phyloP scores from a whole-genome alignment of 2,797 vertebrate species.

The Nothura maculosa region DNA sequence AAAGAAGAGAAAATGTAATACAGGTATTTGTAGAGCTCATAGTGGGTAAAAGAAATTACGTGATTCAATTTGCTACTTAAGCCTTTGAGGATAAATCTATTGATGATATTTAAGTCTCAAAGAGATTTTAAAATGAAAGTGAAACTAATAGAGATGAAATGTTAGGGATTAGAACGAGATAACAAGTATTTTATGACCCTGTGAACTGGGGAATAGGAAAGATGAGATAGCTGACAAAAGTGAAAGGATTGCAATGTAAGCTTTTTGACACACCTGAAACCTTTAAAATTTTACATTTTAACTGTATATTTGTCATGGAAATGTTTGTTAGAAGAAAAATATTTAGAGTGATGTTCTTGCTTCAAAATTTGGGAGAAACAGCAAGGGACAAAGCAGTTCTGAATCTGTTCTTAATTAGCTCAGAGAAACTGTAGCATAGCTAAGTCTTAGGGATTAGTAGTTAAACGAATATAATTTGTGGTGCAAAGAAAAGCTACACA shows the following conservation, averaged over 20 bases:
- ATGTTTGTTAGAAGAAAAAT: neutral
- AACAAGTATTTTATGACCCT: neutral
- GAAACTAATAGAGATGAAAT: neutral
- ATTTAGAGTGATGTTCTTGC: neutral
- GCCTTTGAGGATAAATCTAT: neutral
- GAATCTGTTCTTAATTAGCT: slow-evolving; percentile 2
- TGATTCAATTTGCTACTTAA: neutral
- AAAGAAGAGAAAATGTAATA: neutral
- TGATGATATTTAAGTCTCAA: neutral
- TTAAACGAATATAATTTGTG: slow-evolving; percentile 33
- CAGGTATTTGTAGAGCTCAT: neutral
- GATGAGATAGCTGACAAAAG: neutral
- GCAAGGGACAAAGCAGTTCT: neutral
- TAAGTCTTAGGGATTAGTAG: neutral
- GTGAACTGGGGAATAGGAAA: neutral
- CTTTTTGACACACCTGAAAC: neutral
- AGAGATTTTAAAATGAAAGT: neutral
- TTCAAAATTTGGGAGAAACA: neutral
- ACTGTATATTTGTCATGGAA: neutral
- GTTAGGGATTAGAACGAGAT: neutral
- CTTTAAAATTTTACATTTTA: neutral
- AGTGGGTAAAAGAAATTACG: neutral
- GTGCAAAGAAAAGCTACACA: slow-evolving; percentile 1
- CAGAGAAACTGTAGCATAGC: neutral
- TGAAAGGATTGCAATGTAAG: neutral